Percentiles rank a stretch among this genome's conserved stretches.
Conservation (phyloP, 2,113 vertebrate species). For the Barnardius zonarius region DNA sequence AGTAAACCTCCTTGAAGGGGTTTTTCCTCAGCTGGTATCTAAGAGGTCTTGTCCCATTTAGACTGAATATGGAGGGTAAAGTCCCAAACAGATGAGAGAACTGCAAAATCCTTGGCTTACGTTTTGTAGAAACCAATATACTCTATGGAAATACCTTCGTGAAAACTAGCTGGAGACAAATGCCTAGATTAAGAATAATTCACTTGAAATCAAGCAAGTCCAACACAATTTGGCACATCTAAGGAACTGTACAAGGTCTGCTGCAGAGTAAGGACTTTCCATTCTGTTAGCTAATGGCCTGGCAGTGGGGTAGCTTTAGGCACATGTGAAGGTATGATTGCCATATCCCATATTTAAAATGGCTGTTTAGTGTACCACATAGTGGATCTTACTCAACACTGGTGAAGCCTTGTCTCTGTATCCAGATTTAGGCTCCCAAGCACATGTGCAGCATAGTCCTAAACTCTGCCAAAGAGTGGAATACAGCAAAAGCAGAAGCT, state of each 20-base stretch:
- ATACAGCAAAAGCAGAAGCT: neutral
- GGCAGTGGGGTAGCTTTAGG: neutral
- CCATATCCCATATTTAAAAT: neutral
- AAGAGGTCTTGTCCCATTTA: neutral
- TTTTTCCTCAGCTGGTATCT: neutral
- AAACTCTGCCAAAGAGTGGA: neutral
- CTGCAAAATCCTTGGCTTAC: neutral
- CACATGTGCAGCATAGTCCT: neutral
- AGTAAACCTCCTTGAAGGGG: neutral
- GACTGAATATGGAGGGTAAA: neutral
- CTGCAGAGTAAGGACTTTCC: neutral
- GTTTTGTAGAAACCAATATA: neutral
- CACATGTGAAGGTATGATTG: neutral
- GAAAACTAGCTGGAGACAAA: neutral
- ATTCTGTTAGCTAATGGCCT: neutral
- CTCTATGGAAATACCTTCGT: neutral
- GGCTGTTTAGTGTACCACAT: rapidly evolving
- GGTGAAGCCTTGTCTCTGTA: neutral
- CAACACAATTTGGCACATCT: neutral
- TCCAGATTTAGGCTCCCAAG: neutral
- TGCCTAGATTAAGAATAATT: neutral
- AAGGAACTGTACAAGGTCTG: rapidly evolving
- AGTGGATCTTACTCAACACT: neutral
- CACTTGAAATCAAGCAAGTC: neutral
- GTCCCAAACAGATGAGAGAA: rapidly evolving